Conservation (phyloP, 2,888 invertebrate genomes). For the Malachius bipustulatus region DNA sequence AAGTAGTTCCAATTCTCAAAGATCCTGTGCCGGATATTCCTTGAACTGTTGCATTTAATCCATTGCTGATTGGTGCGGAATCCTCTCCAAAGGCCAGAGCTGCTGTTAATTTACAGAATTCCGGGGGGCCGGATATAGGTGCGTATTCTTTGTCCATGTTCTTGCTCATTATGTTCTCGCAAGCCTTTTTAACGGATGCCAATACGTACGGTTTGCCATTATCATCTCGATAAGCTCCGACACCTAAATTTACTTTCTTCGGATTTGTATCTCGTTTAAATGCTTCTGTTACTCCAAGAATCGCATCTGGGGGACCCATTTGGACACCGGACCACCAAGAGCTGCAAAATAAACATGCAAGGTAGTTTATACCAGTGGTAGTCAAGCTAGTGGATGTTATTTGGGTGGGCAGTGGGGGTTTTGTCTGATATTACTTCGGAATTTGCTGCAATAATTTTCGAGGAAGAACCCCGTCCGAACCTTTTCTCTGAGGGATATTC, state of each 20-base stretch:
- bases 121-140: conserved; percentile 74
- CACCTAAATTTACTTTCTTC: conserved; percentile 94
- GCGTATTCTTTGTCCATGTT: conserved; percentile 89
- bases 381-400: too few relatives aligned
- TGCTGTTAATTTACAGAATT: conserved; percentile 76
- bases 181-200: conserved; percentile 80
- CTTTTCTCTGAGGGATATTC: too few relatives aligned
- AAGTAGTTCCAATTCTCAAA: conserved; percentile 82
- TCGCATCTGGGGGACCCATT: conserved; percentile 97
- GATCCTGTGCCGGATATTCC: conserved; percentile 97
- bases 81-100: conserved; percentile 79
- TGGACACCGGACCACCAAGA: conserved; percentile 81
- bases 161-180: conserved; percentile 55
- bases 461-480: too few relatives aligned
- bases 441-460: too few relatives aligned
- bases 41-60: conserved; percentile 63
- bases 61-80: conserved; percentile 53
- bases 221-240: conserved; percentile 95
- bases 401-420: too few relatives aligned
- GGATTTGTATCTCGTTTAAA: conserved; percentile 81
- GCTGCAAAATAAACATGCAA: too few relatives aligned
- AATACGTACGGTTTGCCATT: conserved; percentile 92
- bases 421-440: too few relatives aligned
- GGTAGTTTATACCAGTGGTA: too few relatives aligned
- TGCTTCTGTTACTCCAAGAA: conserved; percentile 95